A percentile compares a stretch with the other conserved stretches of the same genome.
phyloP scores from a whole-genome alignment of 2,888 invertebrate species.

The Mechanitis messenoides region DNA sequence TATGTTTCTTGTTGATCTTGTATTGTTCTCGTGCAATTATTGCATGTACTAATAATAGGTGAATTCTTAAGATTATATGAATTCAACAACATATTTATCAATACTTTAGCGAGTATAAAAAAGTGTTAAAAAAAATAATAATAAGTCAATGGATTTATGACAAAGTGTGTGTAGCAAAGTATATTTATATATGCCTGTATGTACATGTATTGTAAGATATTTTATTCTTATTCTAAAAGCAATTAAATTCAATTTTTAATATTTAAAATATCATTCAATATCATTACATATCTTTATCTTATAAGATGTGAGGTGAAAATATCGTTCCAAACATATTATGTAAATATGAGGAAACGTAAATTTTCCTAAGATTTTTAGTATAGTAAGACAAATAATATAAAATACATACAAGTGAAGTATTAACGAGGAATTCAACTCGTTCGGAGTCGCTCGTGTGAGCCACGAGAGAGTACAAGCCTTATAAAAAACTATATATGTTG shows the following conservation, averaged over 20 bases:
- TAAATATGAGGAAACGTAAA: too few species aligned
- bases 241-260: slow-evolving; percentile 13
- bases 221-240: slow-evolving; percentile 24
- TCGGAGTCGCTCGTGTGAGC: too few species aligned
- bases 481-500: too few species aligned
- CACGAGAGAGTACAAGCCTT: too few species aligned
- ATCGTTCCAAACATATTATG: background rate
- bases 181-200: slow-evolving; percentile 15
- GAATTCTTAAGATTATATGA: slow-evolving; percentile 5
- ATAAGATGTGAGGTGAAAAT: background rate
- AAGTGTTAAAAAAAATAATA: background rate
- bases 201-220: slow-evolving; percentile 13
- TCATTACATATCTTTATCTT: slow-evolving; percentile 5
- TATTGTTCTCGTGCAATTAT: slow-evolving; percentile 51
- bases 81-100: slow-evolving; percentile 1
- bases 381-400: too few species aligned
- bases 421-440: too few species aligned
- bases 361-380: too few species aligned
- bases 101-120: background rate
- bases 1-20: slow-evolving; percentile 49
- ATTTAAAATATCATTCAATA: slow-evolving; percentile 17
- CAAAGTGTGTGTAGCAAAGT: slow-evolving; percentile 16
- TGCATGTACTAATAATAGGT: slow-evolving; percentile 49
- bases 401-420: too few species aligned
- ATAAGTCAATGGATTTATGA: background rate